Conservation (phyloP, 2,888 invertebrate species). For the Nematopogon swammerdamellus region DNA sequence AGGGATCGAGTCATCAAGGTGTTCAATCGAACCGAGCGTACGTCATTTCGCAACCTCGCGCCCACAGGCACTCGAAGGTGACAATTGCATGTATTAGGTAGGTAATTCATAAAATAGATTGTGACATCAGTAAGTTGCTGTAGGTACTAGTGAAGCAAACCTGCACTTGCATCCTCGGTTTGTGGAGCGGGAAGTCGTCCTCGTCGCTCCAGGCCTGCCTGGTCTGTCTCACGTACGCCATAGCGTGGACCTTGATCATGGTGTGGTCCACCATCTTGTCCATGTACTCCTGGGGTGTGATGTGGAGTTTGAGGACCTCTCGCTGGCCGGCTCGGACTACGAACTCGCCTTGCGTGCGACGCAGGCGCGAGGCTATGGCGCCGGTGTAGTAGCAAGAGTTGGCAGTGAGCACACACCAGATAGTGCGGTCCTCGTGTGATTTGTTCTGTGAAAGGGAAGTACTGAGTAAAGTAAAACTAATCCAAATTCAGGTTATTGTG, state of each 20-base stretch:
- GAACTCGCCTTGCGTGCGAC: constrained; percentile 60
- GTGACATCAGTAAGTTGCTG: constrained; percentile 19
- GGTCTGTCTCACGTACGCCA: constrained; percentile 69
- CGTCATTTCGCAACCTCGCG: too few relatives aligned
- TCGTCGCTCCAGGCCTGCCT: constrained; percentile 72
- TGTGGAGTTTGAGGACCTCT: constrained; percentile 59
- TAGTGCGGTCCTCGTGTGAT: constrained; percentile 59
- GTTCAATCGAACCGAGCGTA: too few relatives aligned
- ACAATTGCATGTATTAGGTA: background rate
- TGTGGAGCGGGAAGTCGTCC: constrained; percentile 67
- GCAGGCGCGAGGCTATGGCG: constrained; percentile 60
- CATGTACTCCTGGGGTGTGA: constrained; percentile 65
- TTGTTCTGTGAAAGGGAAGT: constrained; percentile 47
- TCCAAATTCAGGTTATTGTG: too few relatives aligned
- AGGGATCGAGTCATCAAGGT: too few relatives aligned
- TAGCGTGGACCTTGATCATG: constrained; percentile 69
- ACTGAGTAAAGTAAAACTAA: too few relatives aligned
- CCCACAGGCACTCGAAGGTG: too few relatives aligned
- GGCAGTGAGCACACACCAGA: constrained; percentile 61
- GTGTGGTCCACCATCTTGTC: constrained; percentile 67
- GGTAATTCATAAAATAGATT: background rate
- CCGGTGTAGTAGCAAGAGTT: constrained; percentile 70
- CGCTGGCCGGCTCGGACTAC: constrained; percentile 60
- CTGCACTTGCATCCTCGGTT: constrained; percentile 64
- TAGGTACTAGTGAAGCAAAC: constrained; percentile 21